Conservation (phyloP, 1,140 invertebrate species). For the Cotesia chilonis region DNA sequence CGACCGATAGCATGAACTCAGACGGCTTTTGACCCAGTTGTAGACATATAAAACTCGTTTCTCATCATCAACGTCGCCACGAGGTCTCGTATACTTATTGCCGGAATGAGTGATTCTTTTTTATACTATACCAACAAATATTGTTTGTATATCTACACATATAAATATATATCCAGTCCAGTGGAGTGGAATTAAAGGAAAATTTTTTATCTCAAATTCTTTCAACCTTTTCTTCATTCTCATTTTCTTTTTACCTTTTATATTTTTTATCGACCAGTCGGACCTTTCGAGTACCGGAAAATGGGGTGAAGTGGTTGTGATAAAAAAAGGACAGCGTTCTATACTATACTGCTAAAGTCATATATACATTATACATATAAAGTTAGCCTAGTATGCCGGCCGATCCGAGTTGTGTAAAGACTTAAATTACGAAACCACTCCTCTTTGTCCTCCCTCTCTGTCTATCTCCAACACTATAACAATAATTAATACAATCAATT, state of each 20-base stretch:
- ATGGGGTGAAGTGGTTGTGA: neutral
- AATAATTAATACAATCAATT: no score
- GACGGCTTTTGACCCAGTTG: neutral
- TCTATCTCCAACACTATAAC: no score
- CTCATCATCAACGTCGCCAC: neutral
- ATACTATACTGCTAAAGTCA: neutral
- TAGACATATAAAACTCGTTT: neutral
- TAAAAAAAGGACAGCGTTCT: neutral
- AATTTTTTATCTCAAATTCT: neutral
- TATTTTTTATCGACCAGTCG: neutral
- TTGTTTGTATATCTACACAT: neutral
- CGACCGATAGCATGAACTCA: slow-evolving; percentile 8
- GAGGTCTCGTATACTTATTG: neutral
- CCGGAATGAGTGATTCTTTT: neutral
- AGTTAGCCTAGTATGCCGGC: no score
- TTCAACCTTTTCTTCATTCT: neutral
- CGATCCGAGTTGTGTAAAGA: no score
- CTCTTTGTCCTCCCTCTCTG: no score
- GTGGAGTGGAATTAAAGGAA: neutral
- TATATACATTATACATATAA: no score
- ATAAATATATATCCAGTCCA: neutral
- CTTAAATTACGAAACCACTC: no score
- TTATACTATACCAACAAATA: neutral
- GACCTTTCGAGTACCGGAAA: slow-evolving; percentile 1
- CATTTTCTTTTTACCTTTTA: no score